Evolutionary conservation across 2,113 vertebrate species (phyloP).

Genomic region (Vulpes vulpes): DNA sequence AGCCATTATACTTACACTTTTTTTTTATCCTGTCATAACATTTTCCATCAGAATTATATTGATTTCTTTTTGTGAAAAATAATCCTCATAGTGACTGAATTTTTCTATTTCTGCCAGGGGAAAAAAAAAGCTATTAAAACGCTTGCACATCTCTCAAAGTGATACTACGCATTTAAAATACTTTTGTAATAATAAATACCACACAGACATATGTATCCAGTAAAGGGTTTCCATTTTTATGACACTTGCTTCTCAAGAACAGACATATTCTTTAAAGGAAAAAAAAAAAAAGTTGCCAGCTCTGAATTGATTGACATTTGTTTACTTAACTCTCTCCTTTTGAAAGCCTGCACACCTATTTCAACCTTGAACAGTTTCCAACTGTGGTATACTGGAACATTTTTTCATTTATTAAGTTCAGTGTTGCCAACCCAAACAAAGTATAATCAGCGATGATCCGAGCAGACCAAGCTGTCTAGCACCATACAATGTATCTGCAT

Average conservation of each 20-base stretch:
- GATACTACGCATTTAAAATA: conserved; percentile 85
- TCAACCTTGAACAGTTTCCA: conserved; percentile 94
- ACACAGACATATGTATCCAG: conserved; percentile 86
- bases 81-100: conserved; percentile 71
- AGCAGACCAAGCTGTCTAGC: conserved; percentile 92
- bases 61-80: conserved; percentile 80
- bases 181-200: conserved; percentile 88
- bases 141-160: conserved; percentile 80
- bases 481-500: conserved; percentile 93
- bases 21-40: conserved; percentile 64
- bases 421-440: conserved; percentile 94
- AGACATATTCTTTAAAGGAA: conserved; percentile 86
- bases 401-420: conserved; percentile 93
- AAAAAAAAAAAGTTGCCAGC: conserved; percentile 85
- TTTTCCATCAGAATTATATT: conserved; percentile 80
- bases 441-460: conserved; percentile 93
- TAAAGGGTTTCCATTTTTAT: conserved; percentile 87
- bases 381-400: conserved; percentile 92
- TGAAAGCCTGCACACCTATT: conserved; percentile 93
- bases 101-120: conserved; percentile 63
- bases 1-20: conserved; percentile 68
- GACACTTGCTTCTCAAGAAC: conserved; percentile 89
- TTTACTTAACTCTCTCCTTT: conserved; percentile 92
- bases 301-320: conserved; percentile 92
- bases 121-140: conserved; percentile 69